These are phyloP conservation scores for Sebastes trivittatus DNA, from an alignment of 2,797 vertebrate species.

Conservation along the genomic window DNA sequence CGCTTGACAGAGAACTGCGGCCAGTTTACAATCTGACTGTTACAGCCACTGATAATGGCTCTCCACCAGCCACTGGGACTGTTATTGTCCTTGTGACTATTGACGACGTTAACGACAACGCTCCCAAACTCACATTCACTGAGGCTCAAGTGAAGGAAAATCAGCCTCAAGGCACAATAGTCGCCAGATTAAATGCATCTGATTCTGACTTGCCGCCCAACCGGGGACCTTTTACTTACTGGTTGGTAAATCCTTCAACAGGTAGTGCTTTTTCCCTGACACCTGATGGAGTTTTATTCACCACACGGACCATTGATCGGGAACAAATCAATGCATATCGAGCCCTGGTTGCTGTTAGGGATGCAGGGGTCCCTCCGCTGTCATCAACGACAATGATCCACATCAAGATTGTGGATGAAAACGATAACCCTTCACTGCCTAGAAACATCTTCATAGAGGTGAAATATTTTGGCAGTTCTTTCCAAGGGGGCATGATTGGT, in stretches of 20 bases:
- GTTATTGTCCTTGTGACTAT: constrained; percentile 72
- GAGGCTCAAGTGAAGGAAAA: constrained; percentile 80
- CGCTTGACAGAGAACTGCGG: constrained; percentile 82
- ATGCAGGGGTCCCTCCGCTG: constrained; percentile 77
- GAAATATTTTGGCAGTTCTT: constrained; percentile 84
- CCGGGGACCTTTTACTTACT: constrained; percentile 82
- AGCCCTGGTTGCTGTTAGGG: constrained; percentile 73
- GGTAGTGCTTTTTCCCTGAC: constrained; percentile 74
- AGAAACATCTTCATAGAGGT: constrained; percentile 83
- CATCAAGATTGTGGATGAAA: constrained; percentile 81
- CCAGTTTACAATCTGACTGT: constrained; percentile 81
- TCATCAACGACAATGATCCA: constrained; percentile 76
- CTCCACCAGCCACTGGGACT: constrained; percentile 78
- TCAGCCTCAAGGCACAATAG: constrained; percentile 77
- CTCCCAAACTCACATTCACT: constrained; percentile 72
- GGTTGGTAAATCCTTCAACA: constrained; percentile 65
- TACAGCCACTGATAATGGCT: constrained; percentile 77
- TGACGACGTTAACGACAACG: constrained; percentile 81
- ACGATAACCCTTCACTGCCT: constrained; percentile 79
- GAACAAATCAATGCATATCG: constrained; percentile 68
- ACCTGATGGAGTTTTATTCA: constrained; percentile 79
- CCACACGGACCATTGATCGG: constrained; percentile 73
- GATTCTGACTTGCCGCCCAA: constrained; percentile 82
- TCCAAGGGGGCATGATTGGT: constrained; percentile 82
- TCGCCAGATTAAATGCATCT: constrained; percentile 73